Base-by-base conservation (phyloP, 2,888 invertebrate species). In the Hipparchia semele region DNA sequence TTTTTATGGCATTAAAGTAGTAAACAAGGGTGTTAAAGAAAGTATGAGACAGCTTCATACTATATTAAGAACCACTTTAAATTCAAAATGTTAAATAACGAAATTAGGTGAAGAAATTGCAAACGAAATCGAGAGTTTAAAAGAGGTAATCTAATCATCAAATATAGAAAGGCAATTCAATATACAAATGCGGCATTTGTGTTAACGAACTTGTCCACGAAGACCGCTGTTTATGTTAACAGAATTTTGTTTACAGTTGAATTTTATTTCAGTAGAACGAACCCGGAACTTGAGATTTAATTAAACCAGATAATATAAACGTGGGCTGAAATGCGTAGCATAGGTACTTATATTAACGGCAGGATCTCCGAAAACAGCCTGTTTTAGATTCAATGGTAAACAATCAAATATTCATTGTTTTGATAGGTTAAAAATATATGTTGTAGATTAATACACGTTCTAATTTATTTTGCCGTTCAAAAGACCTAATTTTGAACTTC, bases 151-250 rank as follows among this genome's bases (percentile, higher is more conserved):
- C 39, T 13, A 13, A 56, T 13, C 10, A 60, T 60, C 39, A 10
- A 7, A 39, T 61, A 12, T 2, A 45, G 7, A 8, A 45, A 45
- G 12, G 8, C n/a, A 0, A 8, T 13, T 53, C 33, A 33, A 53
- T 9, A 9, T 33, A 59, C 12, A 60, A 33, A 13, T n/a, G 39
- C 39, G n/a, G 49, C 10, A 23, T 33, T 64, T 10, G 46, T 49
- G 51, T 64, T 49, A 5, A 64, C 46, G 49, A 49, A 51, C 64
- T 10, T 49, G 64, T 64, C 64, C 49, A 49, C 60, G 10, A 56
- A 68, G 13, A 68, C 58, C 45, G 54, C 12, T 71, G 53, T 66
- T 71, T 71, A 54, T 71, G 53, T 71, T 71, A 64, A 70, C 65
- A 39, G 60, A 53, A 46, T 9, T 53, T 54, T 67, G 54, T 72